Conservation (phyloP, 2,888 invertebrate genomes). For the Drymonia ruficornis region DNA sequence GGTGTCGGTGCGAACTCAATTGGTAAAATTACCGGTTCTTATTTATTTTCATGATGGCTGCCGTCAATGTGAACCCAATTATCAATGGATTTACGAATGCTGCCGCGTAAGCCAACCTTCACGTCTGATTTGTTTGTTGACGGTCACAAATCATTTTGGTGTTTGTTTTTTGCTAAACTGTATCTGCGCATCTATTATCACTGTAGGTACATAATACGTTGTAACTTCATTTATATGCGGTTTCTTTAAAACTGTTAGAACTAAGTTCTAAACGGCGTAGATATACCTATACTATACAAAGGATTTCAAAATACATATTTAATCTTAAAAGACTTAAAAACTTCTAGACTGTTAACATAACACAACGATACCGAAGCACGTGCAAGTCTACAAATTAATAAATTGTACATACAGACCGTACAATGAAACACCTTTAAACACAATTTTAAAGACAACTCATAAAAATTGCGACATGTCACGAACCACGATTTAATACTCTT, state of each 20-base stretch:
- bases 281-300: not conserved
- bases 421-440: not conserved
- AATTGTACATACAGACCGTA: not conserved
- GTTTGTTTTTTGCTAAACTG: conserved; percentile 13
- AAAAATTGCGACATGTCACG: conserved; percentile 3
- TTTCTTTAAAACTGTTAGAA: not conserved
- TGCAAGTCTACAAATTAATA: not conserved
- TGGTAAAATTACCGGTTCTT: conserved; percentile 43
- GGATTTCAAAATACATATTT: not conserved
- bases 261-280: not conserved
- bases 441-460: not conserved
- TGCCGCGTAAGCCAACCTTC: conserved; percentile 14
- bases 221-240: not conserved
- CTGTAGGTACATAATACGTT: no score
- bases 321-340: not conserved
- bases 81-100: conserved; percentile 19
- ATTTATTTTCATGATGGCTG: conserved; percentile 41
- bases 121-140: conserved; percentile 19
- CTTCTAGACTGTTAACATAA: not conserved
- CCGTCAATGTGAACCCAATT: conserved; percentile 26
- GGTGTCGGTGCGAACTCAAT: conserved; percentile 44
- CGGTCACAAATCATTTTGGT: not conserved
- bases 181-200: conserved; percentile 2
- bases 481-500: not conserved
- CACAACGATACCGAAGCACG: not conserved